Evolutionary conservation across 2,797 vertebrate genomes (phyloP), one percentile per base, ranked within the genome.

Genomic region (Miichthys miiuy): DNA sequence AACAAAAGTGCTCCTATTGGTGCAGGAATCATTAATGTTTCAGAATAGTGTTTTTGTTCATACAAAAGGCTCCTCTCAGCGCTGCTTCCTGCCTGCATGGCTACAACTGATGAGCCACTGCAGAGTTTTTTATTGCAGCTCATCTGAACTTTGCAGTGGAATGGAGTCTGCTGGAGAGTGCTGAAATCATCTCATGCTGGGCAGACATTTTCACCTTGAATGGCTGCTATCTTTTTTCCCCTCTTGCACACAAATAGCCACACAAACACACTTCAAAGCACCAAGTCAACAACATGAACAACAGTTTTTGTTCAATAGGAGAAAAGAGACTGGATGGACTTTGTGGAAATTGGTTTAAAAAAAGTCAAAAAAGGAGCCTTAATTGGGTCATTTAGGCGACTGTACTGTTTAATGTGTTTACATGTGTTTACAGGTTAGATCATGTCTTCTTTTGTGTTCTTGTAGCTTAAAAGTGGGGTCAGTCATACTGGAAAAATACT

Each of bases 11-110:
- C 46, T 77, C 23, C 48, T 73, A 46, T 44, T 71, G 70, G 67
- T 60, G 42, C 46, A 55, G 56, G 38, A 67, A 68, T 79, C 84
- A 82, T 86, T 79, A 80, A 85, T 84, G 68, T 84, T 83, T 88
- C 23, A 82, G 60, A 70, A 66, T 25, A 44, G 23, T 41, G 21
- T 75, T 52, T 81, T 63, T 60, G 61, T 47, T 58, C 48, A 25
- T 57, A 67, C 54, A 72, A 65, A 47, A 7, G 46, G 20, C 30
- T 72, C 56, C 62, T 70, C 34, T 75, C 51, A 30, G 70, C 3
- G 1, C 68, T 46, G 58, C 70, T 77, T 74, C 73, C 64, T 23
- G 51, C 12, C 72, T 41, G 60, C n/a, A 21, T 2, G 23, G 58
- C 54, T 68, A n/a, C 62, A 70, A 55, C 66, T 55, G 71, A 86